phyloP scores from a whole-genome alignment of 2,888 invertebrate genomes.

The Tipula confusa region DNA sequence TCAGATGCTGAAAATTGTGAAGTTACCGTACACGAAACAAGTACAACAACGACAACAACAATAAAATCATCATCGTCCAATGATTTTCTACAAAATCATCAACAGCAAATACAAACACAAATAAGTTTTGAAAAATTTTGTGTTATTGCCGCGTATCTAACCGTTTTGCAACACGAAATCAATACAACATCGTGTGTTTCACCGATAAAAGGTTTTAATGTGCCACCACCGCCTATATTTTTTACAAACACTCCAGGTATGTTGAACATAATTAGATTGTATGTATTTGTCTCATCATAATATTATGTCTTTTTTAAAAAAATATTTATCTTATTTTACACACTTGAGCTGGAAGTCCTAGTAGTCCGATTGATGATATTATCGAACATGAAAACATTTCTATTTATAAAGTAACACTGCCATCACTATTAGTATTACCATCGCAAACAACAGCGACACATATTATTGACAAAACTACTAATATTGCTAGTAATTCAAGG shows the following conservation, averaged over 20 bases:
- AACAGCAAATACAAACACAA: background rate
- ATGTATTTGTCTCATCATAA: background rate
- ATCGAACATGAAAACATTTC: background rate
- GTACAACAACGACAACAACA: background rate
- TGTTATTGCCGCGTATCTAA: constrained; percentile 48
- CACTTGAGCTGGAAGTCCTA: constrained; percentile 25
- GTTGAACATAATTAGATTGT: background rate
- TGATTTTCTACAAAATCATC: constrained; percentile 33
- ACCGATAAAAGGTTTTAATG: constrained; percentile 50
- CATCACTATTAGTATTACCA: background rate
- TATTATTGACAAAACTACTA: background rate
- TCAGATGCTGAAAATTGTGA: constrained; percentile 31
- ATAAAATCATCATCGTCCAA: background rate
- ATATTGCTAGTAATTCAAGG: background rate
- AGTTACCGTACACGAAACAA: background rate
- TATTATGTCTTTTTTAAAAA: background rate
- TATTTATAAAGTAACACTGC: background rate
- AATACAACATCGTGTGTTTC: constrained; percentile 51
- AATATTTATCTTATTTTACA: background rate
- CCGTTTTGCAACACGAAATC: constrained; percentile 49
- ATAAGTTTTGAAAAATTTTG: constrained; percentile 50
- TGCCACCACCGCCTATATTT: constrained; percentile 50
- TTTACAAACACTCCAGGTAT: constrained; percentile 48
- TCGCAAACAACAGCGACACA: background rate
- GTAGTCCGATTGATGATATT: background rate